Base-by-base conservation (phyloP, 2,888 invertebrate species). In the Lasioglossum figueresi region DNA sequence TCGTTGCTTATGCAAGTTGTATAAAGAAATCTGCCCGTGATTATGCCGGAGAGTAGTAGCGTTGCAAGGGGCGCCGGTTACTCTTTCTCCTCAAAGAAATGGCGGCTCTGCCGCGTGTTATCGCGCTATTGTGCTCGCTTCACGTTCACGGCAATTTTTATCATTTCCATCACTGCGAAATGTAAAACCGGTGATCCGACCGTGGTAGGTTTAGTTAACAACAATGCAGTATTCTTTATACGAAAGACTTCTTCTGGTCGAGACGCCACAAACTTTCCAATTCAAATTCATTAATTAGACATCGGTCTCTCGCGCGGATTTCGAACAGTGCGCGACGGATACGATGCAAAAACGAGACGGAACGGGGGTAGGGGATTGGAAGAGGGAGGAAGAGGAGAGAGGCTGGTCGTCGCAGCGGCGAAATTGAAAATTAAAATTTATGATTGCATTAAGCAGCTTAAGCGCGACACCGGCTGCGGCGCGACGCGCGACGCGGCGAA, bases 381-480 rank as follows among this genome's bases (percentile, higher is more conserved):
- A 43, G 75, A 37, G 27, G 48, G 37, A 73, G 63, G 4, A 8
- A 23, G 66, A 84, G 80, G 84, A 76, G 78, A 48, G 52, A 40
- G 37, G 27, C 31, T 23, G 34, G 34, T 74, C n/a, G 77, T 19
- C 74, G 63, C 48, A 45, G 48, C 37, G 27, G 79, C 59, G 48
- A 89, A 91, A 92, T 92, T 92, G 89, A 89, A 91, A 91, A 91
- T 92, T 88, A 91, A 91, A 91, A 93, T 92, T 92, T 89, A 90
- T 84, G 89, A 90, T 89, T 80, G 84, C 81, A 81, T 88, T 90
- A 90, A 89, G 87, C 79, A 27, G 83, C 81, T 90, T 87, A 87
- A 66, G 73, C 77, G 66, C 84, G 73, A 63, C 76, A 45, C 73
- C 71, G 74, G 34, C 73, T 43, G 75, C 71, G 73, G 73, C 56